phyloP scores from a whole-genome alignment of 2,113 vertebrate species.

The Geococcyx californianus region DNA sequence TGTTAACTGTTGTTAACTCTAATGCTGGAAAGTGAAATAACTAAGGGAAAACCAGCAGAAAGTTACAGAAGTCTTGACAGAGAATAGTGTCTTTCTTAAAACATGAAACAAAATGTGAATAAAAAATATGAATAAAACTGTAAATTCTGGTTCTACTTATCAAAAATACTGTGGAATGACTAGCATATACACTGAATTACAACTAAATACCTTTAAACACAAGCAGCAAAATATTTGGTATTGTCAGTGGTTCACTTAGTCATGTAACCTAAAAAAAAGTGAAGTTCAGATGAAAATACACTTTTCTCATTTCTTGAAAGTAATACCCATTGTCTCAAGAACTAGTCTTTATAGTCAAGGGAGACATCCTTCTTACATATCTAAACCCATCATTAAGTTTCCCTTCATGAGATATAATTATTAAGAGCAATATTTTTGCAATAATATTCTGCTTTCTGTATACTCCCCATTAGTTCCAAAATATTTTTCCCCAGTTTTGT shows the following conservation, averaged over 20 bases:
- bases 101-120: too few relatives aligned
- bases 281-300: background rate
- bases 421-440: background rate
- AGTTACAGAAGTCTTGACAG: background rate
- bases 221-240: background rate
- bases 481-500: background rate
- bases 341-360: background rate
- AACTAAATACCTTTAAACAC: background rate
- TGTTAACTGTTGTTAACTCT: background rate
- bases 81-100: background rate
- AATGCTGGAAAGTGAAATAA: background rate
- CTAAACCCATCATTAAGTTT: background rate
- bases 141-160: background rate
- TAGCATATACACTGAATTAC: background rate
- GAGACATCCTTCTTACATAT: background rate
- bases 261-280: background rate
- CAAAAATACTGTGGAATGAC: background rate
- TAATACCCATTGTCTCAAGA: background rate
- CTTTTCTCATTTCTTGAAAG: background rate
- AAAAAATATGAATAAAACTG: background rate
- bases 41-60: background rate
- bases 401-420: background rate
- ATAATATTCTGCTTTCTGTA: background rate
- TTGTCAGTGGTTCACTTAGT: background rate
- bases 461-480: background rate